Evolutionary conservation across 64 coral and sea anemone genomes (phyloP), one percentile per base, ranked within the genome.

Genomic region (Dendrophyllia cribrosa): DNA sequence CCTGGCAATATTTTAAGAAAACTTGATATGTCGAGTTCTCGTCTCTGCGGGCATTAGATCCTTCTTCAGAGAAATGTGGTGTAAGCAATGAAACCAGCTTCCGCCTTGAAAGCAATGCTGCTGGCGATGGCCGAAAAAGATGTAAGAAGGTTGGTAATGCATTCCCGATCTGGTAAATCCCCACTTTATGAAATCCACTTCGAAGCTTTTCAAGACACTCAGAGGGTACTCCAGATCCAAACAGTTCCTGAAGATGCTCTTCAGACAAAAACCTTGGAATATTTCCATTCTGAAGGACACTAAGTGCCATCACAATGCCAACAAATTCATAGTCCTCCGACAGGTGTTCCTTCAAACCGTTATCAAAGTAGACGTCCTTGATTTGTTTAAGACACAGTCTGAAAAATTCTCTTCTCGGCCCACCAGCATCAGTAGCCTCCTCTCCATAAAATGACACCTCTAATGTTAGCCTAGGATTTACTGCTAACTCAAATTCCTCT

Each of bases 321-420:
- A 78, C 74, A 59, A 77, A 74, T 13, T 53, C 59, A 86, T 90
- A 90, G 59, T 90, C 70, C 49, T 77, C 59, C 51, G 76, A 74
- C 14, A 91, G 49, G 19, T 51, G 66, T 59, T 91, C 82, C 76
- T 74, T 86, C 16, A 88, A 60, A 66, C 94, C 88, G 55, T 79
- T 72, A 66, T 91, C 94, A 88, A 95, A 95, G 44, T 74, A 91
- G 7, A 66, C 24, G 43, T 59, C 66, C 72, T 81, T 74, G 11
- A 95, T 95, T 80, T 91, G 74, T 76, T 87, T 77, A 9, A 91
- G 75, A 63, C 83, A 91, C 83, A 91, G 75, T 23, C 83, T 59
- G 79, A 95, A 90, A 65, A 95, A 89, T 60, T 86, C 61, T 70
- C 71, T 95, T 23, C 80, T 85, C 24, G 88, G 88, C 24, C 93